These are phyloP conservation scores for Pemphigus obesinymphae DNA, from an alignment of 1,140 invertebrate species.

Conservation along the genomic window DNA sequence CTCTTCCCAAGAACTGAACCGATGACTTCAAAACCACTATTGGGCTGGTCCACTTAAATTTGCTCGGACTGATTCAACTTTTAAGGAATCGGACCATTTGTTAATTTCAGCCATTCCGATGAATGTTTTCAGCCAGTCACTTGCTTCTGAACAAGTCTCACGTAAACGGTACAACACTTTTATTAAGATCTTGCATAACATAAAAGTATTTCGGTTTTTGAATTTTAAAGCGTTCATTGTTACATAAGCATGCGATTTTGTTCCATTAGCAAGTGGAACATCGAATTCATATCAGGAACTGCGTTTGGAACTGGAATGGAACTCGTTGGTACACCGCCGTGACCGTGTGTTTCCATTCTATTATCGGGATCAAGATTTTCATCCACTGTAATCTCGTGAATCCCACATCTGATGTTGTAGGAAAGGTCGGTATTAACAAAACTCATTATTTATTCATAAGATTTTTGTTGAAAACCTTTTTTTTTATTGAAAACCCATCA, in stretches of 20 bases:
- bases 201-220: not conserved
- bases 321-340: too few relatives aligned
- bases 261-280: not conserved
- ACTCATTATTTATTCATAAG: too few relatives aligned
- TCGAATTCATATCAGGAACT: not conserved
- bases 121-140: not conserved
- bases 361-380: too few relatives aligned
- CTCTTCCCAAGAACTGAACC: not conserved
- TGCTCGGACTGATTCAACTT: not conserved
- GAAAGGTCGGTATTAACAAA: too few relatives aligned
- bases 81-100: not conserved
- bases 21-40: not conserved
- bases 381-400: too few relatives aligned
- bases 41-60: not conserved
- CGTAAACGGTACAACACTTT: not conserved
- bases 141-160: not conserved
- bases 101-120: not conserved
- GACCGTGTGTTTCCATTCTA: too few relatives aligned
- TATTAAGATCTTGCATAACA: not conserved
- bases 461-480: too few relatives aligned
- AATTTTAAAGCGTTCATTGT: not conserved
- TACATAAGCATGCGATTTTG: not conserved
- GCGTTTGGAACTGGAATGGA: too few relatives aligned
- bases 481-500: too few relatives aligned
- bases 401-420: too few relatives aligned